Evolutionary conservation across 2,888 invertebrate genomes (phyloP), one percentile per base, ranked within the genome.

Genomic region (Rugalucina vietnamica): DNA sequence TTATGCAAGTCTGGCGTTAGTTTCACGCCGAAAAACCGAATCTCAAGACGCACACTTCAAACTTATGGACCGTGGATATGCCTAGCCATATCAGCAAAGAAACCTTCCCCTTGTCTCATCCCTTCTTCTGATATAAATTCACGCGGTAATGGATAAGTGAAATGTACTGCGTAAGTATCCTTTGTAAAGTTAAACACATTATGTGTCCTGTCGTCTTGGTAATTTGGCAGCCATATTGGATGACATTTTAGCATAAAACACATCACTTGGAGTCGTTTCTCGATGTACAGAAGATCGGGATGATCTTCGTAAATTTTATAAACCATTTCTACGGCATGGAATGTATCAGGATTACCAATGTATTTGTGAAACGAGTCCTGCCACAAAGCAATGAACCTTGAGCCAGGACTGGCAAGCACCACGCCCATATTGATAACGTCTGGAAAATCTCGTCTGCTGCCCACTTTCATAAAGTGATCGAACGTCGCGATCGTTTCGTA

Each of bases 181-280:
- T n/a, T 43, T 43, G 54, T 54, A 54, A 54, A 54, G n/a, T 54
- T n/a, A 54, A 54, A 54, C 12, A 4, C n/a, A 21, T 54, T 54
- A n/a, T 54, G 54, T 5, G n/a, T n/a, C 14, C n/a, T 18, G n/a
- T 8, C n/a, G 54, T 54, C n/a, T 21, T 54, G 10, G n/a, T 54
- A 54, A n/a, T 54, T 54, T 18, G 8, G 10, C 43, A 43, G 18
- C 54, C 54, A 54, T 4, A 54, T 18, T 54, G 54, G 54, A 21
- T 54, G 54, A 54, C 93, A 93, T 24, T 86, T 84, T 24, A 89
- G 84, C 49, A 89, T 82, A 76, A 90, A 93, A 82, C 93, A 93
- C 84, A 93, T 92, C 21, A 93, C 92, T 84, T 93, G 93, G 39
- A 93, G 83, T 32, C 87, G 89, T 12, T 85, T 79, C 65, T 93